Percentiles rank a stretch among this genome's conserved stretches.
phyloP scores from a whole-genome alignment of 2,113 vertebrate species.

The Strigops habroptila region DNA sequence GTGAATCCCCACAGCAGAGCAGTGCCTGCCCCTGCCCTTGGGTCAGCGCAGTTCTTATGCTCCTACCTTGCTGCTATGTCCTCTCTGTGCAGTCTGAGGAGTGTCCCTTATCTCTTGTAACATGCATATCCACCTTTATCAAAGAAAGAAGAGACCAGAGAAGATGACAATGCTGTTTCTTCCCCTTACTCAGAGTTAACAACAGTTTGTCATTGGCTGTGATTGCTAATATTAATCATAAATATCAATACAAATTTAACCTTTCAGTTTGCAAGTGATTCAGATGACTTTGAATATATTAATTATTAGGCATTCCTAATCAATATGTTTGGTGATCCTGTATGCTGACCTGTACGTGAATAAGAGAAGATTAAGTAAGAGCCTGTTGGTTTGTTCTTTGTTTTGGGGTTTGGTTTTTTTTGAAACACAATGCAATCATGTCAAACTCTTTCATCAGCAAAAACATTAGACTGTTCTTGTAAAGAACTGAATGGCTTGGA shows the following conservation, averaged over 20 bases:
- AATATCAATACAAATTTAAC: neutral
- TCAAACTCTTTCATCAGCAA: neutral
- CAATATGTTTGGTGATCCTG: neutral
- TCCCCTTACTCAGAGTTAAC: neutral
- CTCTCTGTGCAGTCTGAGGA: neutral
- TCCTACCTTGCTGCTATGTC: neutral
- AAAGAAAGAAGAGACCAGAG: neutral
- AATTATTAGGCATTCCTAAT: neutral
- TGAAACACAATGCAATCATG: neutral
- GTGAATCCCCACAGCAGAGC: neutral
- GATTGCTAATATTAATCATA: neutral
- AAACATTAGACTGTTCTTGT: neutral
- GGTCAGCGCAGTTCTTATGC: neutral
- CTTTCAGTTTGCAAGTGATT: neutral
- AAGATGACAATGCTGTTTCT: neutral
- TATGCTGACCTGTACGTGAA: neutral
- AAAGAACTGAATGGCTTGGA: neutral
- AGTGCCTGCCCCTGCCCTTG: neutral
- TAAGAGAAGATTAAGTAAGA: neutral
- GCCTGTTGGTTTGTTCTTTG: rapidly evolving
- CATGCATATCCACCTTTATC: neutral
- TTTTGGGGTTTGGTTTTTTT: neutral
- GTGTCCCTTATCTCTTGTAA: neutral
- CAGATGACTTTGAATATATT: neutral
- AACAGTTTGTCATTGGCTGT: neutral